Evolutionary conservation across 2,797 vertebrate species (phyloP).

Genomic region (Sebastes dallii): DNA sequence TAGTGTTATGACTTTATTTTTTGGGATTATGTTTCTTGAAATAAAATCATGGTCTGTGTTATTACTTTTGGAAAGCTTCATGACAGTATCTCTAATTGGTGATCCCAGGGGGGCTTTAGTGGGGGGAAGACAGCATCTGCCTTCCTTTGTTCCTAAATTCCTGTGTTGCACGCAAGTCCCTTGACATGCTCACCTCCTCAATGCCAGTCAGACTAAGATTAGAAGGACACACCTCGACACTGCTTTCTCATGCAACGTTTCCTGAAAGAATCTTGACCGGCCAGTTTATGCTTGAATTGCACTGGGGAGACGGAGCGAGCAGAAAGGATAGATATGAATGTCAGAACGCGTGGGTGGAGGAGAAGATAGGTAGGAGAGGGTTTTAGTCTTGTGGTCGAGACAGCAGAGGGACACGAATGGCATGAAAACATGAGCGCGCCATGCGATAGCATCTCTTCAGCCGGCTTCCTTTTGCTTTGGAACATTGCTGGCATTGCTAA

Average conservation of each 20-base stretch:
- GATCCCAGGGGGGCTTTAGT: conserved; percentile 44
- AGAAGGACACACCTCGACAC: conserved; percentile 54
- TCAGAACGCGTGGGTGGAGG: conserved; percentile 51
- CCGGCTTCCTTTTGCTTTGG: conserved; percentile 74
- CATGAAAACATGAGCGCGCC: conserved; percentile 62
- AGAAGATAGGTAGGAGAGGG: conserved; percentile 53
- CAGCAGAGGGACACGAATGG: conserved; percentile 52
- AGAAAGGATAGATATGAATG: conserved; percentile 23
- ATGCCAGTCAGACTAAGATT: conserved; percentile 48
- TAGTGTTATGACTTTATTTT: conserved; percentile 16
- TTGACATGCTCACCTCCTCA: conserved; percentile 69
- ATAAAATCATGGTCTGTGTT: conserved; percentile 16
- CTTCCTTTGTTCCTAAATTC: conserved; percentile 78
- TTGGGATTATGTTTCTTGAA: conserved; percentile 15
- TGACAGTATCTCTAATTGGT: conserved; percentile 25
- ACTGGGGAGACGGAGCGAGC: conserved; percentile 38
- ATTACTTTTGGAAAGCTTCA: conserved; percentile 18
- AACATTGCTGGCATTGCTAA: conserved; percentile 83
- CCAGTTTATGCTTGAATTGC: conserved; percentile 62
- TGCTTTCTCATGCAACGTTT: conserved; percentile 11
- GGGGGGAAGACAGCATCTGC: conserved; percentile 62
- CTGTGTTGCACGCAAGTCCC: conserved; percentile 76
- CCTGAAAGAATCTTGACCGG: conserved; percentile 62
- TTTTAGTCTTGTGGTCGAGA: conserved; percentile 50
- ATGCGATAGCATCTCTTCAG: conserved; percentile 81